Conservation (phyloP, 2,113 vertebrate species). For the Ptilonorhynchus violaceus region DNA sequence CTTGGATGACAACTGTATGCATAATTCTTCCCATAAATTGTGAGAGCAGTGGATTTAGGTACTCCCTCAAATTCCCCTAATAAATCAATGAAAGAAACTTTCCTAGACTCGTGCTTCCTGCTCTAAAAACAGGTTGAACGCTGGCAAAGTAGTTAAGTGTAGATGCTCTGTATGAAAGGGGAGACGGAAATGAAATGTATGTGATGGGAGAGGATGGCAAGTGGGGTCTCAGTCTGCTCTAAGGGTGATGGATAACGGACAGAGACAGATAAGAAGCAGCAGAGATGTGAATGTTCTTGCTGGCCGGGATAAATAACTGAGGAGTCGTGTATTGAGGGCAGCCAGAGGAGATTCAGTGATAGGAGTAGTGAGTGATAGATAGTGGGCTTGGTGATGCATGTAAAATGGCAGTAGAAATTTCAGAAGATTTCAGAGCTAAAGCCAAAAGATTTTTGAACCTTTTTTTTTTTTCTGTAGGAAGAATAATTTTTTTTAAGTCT, state of each 20-base stretch:
- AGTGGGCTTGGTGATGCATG: not conserved
- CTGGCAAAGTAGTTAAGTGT: not conserved
- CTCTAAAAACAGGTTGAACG: not conserved
- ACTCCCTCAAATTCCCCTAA: not conserved
- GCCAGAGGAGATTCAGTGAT: not conserved
- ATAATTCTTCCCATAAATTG: not conserved
- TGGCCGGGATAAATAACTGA: not conserved
- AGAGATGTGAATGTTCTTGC: not conserved
- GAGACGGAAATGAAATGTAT: not conserved
- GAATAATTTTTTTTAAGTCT: not conserved
- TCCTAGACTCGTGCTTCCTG: not conserved
- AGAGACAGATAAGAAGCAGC: not conserved
- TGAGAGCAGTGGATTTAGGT: not conserved
- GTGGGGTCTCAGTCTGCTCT: not conserved
- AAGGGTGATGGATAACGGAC: not conserved
- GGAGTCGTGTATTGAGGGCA: not conserved
- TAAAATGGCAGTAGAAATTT: not conserved
- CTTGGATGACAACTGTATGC: not conserved
- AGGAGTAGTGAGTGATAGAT: not conserved
- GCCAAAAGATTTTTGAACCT: not conserved
- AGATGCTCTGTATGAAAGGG: fast-evolving
- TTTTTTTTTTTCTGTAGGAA: not conserved
- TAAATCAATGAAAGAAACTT: not conserved
- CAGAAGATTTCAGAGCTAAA: not conserved
- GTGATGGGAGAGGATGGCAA: not conserved